phyloP scores from a whole-genome alignment of 2,113 vertebrate species.

The Opisthocomus hoazin region DNA sequence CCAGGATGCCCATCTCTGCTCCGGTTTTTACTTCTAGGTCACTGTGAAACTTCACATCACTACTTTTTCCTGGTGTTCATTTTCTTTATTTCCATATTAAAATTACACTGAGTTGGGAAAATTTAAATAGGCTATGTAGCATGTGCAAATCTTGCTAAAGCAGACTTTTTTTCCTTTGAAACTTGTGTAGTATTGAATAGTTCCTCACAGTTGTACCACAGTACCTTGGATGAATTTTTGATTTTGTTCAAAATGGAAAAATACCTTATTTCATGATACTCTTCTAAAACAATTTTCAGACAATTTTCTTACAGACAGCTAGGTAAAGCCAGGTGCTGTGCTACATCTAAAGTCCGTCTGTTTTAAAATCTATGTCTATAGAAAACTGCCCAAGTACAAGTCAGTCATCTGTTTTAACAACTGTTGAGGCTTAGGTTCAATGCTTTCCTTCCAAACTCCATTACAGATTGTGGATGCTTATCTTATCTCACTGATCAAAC shows the following conservation, averaged over 20 bases:
- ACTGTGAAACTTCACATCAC: neutral
- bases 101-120: neutral
- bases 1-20: neutral
- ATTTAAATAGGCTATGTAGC: neutral
- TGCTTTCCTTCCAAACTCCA: neutral
- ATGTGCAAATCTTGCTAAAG: neutral
- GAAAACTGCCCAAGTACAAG: neutral
- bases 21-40: neutral
- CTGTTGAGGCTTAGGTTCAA: neutral
- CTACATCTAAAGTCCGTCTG: neutral
- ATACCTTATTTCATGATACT: neutral
- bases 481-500: neutral
- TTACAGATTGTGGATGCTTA: neutral
- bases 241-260: neutral
- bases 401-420: neutral
- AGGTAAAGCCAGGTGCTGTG: neutral
- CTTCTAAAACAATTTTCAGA: neutral
- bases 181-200: neutral
- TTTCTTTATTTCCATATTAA: neutral
- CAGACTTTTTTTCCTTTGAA: neutral
- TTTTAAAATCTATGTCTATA: neutral
- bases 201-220: neutral
- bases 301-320: neutral
- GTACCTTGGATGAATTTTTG: neutral
- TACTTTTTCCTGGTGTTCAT: neutral